phyloP scores from a whole-genome alignment of 2,888 invertebrate species.

The Stenolophus ochropezus region DNA sequence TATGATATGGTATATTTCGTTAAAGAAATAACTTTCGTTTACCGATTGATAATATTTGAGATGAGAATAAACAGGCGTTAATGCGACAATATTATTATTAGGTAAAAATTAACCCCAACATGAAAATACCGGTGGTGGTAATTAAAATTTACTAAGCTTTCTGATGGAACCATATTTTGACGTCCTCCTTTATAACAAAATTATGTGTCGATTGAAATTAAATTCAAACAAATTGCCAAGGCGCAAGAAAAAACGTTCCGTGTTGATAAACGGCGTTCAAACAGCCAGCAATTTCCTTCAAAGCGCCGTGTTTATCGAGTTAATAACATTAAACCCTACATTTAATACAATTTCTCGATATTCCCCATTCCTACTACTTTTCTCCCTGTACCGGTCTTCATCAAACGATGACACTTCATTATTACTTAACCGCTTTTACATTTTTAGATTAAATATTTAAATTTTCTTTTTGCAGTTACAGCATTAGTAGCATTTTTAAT shows the following conservation, averaged over 20 bases:
- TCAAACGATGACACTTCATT: slow-evolving; percentile 6
- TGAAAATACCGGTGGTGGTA: not conserved
- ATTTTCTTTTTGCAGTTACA: not conserved
- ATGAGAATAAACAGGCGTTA: not conserved
- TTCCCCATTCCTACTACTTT: not conserved
- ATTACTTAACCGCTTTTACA: not conserved
- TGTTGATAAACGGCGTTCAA: slow-evolving; percentile 35
- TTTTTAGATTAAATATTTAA: not conserved
- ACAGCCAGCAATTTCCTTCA: slow-evolving; percentile 45
- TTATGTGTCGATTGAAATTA: slow-evolving; percentile 50
- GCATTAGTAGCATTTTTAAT: not conserved
- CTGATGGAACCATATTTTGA: slow-evolving; percentile 26
- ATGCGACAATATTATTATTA: not conserved
- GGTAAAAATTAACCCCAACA: not conserved
- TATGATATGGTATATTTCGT: no score
- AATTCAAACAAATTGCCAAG: slow-evolving; percentile 51
- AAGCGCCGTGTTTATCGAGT: slow-evolving; percentile 44
- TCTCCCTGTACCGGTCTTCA: not conserved
- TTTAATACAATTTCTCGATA: slow-evolving; percentile 47
- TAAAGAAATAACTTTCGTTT: not conserved
- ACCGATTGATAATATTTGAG: slow-evolving; percentile 4
- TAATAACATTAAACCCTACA: slow-evolving; percentile 49
- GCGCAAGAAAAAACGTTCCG: slow-evolving; percentile 16
- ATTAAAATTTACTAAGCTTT: slow-evolving; percentile 18
- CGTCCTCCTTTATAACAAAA: slow-evolving; percentile 19